Base-by-base conservation (phyloP, 2,888 invertebrate species). In the Platerodrilus igneus region DNA sequence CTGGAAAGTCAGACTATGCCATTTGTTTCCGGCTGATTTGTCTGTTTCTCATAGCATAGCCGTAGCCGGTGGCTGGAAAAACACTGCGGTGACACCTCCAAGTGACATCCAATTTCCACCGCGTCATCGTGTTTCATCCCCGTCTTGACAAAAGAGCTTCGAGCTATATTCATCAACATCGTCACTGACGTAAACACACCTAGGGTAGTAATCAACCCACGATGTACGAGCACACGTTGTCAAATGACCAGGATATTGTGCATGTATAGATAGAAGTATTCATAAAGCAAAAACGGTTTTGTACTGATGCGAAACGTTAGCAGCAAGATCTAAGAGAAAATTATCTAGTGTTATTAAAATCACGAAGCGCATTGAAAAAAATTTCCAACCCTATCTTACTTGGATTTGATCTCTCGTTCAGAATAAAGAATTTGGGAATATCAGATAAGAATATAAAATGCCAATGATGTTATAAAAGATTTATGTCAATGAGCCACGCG, bases 21-120 rank as follows among this genome's bases (percentile, higher is more conserved):
- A 58, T 57, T 66, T 66, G 65, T 66, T 67, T 66, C 64, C 60
- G 58, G 63, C 62, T 66, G 66, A 67, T 68, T 67, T 66, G 66
- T 68, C 66, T 64, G 62, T 61, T 53, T 56, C 59, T 59, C 51
- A 46, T 47, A 51, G 52, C 51, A 52, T 54, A 45, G 58, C 59
- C 59, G 57, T 56, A 54, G 62, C 63, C 60, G 55, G 50, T 55
- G 56, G 60, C 59, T 61, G 63, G 62, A 66, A 66, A 67, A 66
- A 68, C 66, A 67, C 62, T 63, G 61, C 60, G 62, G 62, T 68
- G 68, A 68, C 68, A 67, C 67, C 67, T 68, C 67, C 66, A 64
- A 67, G 67, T 68, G 68, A 68, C 68, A 67, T 68, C 66, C 67
- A 68, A 69, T 68, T 69, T 69, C 66, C 68, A 65, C 60, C 58